Evolutionary conservation across 2,888 invertebrate species (phyloP).

Genomic region (Aphidius colemani): DNA sequence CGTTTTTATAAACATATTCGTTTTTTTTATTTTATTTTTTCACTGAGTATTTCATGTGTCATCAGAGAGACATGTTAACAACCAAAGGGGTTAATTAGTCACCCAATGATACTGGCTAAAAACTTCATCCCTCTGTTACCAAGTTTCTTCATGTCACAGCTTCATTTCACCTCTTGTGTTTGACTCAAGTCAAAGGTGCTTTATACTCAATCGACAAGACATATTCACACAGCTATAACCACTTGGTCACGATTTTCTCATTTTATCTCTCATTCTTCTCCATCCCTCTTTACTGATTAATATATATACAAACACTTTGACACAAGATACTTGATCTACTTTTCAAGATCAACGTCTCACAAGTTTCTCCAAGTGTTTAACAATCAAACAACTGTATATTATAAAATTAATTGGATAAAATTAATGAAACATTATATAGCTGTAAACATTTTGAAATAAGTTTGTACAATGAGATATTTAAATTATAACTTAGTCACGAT

Average conservation of each 20-base stretch:
- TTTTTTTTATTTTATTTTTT: conserved; percentile 26
- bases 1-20: neutral
- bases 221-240: neutral
- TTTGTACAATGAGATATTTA: too few relatives aligned
- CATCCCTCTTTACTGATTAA: too few relatives aligned
- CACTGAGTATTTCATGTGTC: neutral
- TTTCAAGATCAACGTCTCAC: neutral
- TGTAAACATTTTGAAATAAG: too few relatives aligned
- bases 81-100: conserved; percentile 45
- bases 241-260: conserved; percentile 18
- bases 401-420: too few relatives aligned
- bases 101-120: conserved; percentile 27
- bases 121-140: neutral
- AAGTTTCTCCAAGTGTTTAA: neutral
- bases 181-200: neutral
- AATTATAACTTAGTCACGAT: neutral
- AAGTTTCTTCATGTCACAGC: neutral
- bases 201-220: conserved; percentile 13
- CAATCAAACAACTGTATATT: too few relatives aligned
- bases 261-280: too few relatives aligned
- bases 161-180: neutral
- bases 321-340: conserved; percentile 12
- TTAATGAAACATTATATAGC: neutral
- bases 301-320: neutral
- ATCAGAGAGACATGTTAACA: conserved; percentile 40